A percentile compares a stretch with the other conserved stretches of the same genome.
Conservation (phyloP, 2,113 vertebrate species). For the Saccopteryx bilineata region DNA sequence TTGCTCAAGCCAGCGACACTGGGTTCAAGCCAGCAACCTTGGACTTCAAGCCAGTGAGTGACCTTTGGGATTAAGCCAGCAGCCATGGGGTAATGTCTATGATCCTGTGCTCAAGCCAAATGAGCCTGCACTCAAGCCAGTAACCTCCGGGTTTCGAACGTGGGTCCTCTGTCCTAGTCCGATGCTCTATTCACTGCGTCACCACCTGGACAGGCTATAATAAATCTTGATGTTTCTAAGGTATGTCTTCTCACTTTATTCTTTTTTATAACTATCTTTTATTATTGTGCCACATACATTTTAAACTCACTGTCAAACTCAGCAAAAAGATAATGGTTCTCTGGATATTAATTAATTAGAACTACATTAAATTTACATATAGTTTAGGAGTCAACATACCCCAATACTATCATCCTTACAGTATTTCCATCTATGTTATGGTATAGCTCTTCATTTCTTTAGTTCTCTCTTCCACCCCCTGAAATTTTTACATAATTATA, state of each 20-base stretch:
- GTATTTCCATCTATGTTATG: not conserved
- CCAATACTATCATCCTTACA: not conserved
- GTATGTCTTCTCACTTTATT: not conserved
- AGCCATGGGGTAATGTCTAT: too few relatives aligned
- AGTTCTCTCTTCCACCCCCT: not conserved
- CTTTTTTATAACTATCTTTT: not conserved
- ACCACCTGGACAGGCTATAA: too few relatives aligned
- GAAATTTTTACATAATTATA: not conserved
- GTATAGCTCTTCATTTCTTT: not conserved
- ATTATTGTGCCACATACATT: not conserved
- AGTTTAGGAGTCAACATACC: not conserved
- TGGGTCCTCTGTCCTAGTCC: too few relatives aligned
- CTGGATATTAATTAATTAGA: slow-evolving; percentile 7
- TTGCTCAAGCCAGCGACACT: too few relatives aligned
- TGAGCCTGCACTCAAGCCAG: too few relatives aligned
- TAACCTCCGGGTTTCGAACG: too few relatives aligned
- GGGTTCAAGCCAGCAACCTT: too few relatives aligned
- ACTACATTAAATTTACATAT: not conserved
- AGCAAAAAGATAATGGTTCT: not conserved
- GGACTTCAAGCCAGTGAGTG: too few relatives aligned
- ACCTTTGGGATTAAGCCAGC: too few relatives aligned
- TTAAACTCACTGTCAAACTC: not conserved
- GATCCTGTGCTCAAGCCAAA: too few relatives aligned
- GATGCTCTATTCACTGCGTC: too few relatives aligned
- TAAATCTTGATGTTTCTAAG: not conserved